These are phyloP conservation scores for Stenotaenia linearis DNA, from an alignment of 2,888 invertebrate genomes.

Conservation along the genomic window DNA sequence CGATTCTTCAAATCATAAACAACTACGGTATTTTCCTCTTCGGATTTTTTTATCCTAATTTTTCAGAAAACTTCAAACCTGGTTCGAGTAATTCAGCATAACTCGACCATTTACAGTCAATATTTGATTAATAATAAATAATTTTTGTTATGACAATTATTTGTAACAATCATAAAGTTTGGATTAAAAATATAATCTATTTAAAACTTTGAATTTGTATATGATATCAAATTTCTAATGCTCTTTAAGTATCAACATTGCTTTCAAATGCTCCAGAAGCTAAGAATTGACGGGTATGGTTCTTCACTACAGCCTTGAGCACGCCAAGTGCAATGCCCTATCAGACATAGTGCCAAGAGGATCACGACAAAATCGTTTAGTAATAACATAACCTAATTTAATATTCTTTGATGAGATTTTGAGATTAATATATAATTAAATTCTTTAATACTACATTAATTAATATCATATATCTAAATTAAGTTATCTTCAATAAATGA, in stretches of 20 bases:
- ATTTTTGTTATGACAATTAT: no score
- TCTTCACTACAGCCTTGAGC: not conserved
- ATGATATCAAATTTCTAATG: not conserved
- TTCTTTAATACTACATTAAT: no score
- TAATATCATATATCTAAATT: no score
- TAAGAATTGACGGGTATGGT: not conserved
- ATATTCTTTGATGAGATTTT: no score
- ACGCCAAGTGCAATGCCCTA: not conserved
- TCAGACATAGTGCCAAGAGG: no score
- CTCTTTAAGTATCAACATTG: not conserved
- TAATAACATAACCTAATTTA: not conserved
- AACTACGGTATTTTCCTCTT: not conserved
- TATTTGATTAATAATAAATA: no score
- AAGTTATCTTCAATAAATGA: no score
- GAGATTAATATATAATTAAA: no score
- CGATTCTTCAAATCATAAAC: not conserved
- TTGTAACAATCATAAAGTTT: no score
- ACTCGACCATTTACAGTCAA: not conserved
- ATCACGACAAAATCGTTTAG: not conserved
- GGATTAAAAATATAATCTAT: no score
- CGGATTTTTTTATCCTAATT: not conserved
- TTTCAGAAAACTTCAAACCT: constrained; percentile 9
- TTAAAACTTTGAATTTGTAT: no score
- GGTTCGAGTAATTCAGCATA: no score
- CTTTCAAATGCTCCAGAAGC: not conserved